Base-by-base conservation (phyloP, 2,888 invertebrate species). In the Scaptomyza parva region DNA sequence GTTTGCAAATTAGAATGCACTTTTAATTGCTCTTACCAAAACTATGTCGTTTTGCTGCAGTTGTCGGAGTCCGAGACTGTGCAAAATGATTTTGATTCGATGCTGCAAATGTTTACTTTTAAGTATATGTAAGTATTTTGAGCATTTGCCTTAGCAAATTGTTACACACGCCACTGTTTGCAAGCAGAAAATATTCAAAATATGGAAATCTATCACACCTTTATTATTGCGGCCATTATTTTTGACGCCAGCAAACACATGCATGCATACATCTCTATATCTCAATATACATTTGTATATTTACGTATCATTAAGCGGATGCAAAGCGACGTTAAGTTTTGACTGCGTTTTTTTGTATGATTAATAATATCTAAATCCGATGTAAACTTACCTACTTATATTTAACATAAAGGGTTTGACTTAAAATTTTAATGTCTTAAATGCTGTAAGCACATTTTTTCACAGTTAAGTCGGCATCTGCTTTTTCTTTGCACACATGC, bases 181-280 rank as follows among this genome's bases (percentile, higher is more conserved):
- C n/a, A 33, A 33, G 33, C 33, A 12, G 28, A 30, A 30, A 30
- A 30, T 30, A 12, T 12, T 5, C 12, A 33, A n/a, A 33, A 5
- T 4, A 5, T 9, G 33, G 33, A 33, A 33, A n/a, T 30, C 30
- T n/a, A 6, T 33, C 12, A 30, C 30, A 12, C 12, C 57, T 44
- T 26, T 35, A 12, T 35, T n/a, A 28, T 43, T 7, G 44, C 50
- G 59, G 60, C 78, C 73, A 58, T 77, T 71, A 61, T 65, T 70
- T 84, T 68, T 81, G 78, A 85, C 82, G 82, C 82, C 58, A 69
- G 63, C 30, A 7, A 12, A 30, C 41, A 35, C 28, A 57, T 22
- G 24, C 39, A 40, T 17, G 52, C 39, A 59, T 35, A 55, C 43
- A 41, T 0, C n/a, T n/a, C n/a, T n/a, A n/a, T 40, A 22, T 24